phyloP scores from a whole-genome alignment of 1,140 invertebrate species.

The Zaprionus vittiger region DNA sequence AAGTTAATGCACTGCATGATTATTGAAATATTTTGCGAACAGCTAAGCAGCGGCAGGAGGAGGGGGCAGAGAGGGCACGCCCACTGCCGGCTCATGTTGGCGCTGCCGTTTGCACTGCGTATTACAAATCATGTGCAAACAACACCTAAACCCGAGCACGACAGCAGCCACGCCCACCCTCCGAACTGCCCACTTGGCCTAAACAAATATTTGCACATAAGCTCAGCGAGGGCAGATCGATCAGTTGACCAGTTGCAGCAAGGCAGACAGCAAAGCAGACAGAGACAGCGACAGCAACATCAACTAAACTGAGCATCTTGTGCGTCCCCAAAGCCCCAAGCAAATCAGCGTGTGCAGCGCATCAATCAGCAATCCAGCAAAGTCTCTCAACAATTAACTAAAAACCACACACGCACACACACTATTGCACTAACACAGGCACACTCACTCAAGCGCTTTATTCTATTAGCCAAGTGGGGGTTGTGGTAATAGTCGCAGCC shows the following conservation, averaged over 20 bases:
- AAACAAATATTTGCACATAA: slow-evolving; percentile 69
- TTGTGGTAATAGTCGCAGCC: slow-evolving; percentile 25
- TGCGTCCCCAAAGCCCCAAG: slow-evolving; percentile 61
- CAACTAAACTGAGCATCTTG: slow-evolving; percentile 54
- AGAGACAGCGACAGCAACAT: slow-evolving; percentile 49
- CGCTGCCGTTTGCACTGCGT: slow-evolving; percentile 51
- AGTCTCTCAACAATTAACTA: slow-evolving; percentile 75
- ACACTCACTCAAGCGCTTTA: slow-evolving; percentile 16
- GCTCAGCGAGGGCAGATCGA: slow-evolving; percentile 9
- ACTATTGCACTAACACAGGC: neutral
- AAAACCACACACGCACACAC: slow-evolving; percentile 28
- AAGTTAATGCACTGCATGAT: slow-evolving; percentile 76
- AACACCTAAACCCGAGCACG: slow-evolving; percentile 49
- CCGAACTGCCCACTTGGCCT: neutral
- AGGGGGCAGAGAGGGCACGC: slow-evolving; percentile 13
- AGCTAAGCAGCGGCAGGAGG: neutral
- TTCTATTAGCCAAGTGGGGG: slow-evolving; percentile 66
- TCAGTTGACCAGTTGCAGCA: slow-evolving; percentile 33
- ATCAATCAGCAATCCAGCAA: slow-evolving; percentile 56
- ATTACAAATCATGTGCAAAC: slow-evolving; percentile 81
- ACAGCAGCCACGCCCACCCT: slow-evolving; percentile 8
- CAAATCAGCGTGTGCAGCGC: slow-evolving; percentile 63
- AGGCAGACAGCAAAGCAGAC: slow-evolving; percentile 13
- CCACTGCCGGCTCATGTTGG: neutral
- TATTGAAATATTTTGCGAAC: slow-evolving; percentile 74